Evolutionary conservation across 2,113 vertebrate genomes (phyloP).

Genomic region (Sminthopsis crassicaudata): DNA sequence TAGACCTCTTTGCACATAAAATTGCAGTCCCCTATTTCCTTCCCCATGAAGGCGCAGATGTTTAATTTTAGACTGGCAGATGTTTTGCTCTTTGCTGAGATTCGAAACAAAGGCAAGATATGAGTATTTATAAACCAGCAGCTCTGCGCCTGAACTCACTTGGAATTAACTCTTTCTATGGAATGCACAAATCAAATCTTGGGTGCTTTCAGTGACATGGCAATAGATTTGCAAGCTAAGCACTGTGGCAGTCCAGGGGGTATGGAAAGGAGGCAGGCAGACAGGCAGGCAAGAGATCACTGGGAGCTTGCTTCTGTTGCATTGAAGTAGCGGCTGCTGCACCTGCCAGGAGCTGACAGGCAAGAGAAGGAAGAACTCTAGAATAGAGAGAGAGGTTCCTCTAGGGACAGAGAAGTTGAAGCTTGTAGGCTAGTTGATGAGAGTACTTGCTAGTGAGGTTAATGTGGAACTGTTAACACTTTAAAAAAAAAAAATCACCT

Average conservation of each 20-base stretch:
- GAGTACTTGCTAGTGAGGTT: neutral
- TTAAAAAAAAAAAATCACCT: neutral
- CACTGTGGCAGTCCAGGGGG: neutral
- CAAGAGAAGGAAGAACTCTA: neutral
- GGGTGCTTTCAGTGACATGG: neutral
- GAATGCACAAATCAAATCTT: slow-evolving; percentile 80
- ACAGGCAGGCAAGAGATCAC: neutral
- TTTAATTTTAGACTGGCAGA: slow-evolving; percentile 84
- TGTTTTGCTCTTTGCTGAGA: slow-evolving; percentile 82
- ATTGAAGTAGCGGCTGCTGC: neutral
- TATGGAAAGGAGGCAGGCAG: neutral
- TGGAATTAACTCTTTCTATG: slow-evolving; percentile 79
- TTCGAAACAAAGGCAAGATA: slow-evolving; percentile 77
- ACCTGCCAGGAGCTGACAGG: neutral
- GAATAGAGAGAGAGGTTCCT: neutral
- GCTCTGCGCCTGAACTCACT: slow-evolving; percentile 80
- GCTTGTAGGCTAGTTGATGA: neutral
- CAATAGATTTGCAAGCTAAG: slow-evolving; percentile 16
- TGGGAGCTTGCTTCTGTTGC: neutral
- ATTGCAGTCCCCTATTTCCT: slow-evolving; percentile 53
- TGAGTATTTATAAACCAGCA: slow-evolving; percentile 82
- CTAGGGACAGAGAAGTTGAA: neutral
- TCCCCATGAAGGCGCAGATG: slow-evolving; percentile 75
- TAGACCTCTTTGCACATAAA: slow-evolving; percentile 78
- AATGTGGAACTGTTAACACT: neutral